phyloP scores from a whole-genome alignment of 2,888 invertebrate genomes.

The Omphaloscelis lunosa region DNA sequence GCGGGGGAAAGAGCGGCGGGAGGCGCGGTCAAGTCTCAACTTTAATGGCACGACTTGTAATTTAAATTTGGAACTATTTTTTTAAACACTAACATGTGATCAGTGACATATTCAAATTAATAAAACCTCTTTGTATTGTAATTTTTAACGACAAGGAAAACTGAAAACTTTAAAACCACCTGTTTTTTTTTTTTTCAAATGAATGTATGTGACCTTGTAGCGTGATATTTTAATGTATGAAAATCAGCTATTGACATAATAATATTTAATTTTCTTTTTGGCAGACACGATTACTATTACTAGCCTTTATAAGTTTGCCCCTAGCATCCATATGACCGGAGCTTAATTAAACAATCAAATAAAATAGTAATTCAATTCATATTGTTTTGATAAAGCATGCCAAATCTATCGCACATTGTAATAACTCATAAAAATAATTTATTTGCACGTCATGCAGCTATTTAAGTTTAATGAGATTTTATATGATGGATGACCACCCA shows the following conservation, averaged over 20 bases:
- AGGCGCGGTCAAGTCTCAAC: no score
- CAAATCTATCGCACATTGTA: slow-evolving; percentile 36
- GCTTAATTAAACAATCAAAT: slow-evolving; percentile 7
- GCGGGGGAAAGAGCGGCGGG: no score
- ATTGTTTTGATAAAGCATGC: slow-evolving; percentile 22
- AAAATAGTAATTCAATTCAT: slow-evolving; percentile 22
- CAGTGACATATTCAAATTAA: not conserved
- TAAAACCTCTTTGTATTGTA: not conserved
- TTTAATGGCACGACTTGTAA: no score
- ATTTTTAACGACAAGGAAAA: not conserved
- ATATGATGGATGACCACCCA: slow-evolving; percentile 57
- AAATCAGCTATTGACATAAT: not conserved
- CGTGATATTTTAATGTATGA: not conserved
- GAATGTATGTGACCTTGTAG: not conserved
- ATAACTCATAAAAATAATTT: slow-evolving; percentile 50
- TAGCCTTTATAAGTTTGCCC: not conserved
- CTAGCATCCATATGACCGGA: not conserved
- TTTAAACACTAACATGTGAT: no score
- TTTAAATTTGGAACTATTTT: not conserved
- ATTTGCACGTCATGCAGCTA: slow-evolving; percentile 53
- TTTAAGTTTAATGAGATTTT: slow-evolving; percentile 55
- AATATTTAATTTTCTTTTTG: not conserved
- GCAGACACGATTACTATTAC: not conserved
- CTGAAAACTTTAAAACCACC: not conserved
- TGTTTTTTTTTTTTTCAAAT: not conserved